Base-by-base conservation (phyloP, 2,113 vertebrate genomes). In the Dasyprocta punctata region DNA sequence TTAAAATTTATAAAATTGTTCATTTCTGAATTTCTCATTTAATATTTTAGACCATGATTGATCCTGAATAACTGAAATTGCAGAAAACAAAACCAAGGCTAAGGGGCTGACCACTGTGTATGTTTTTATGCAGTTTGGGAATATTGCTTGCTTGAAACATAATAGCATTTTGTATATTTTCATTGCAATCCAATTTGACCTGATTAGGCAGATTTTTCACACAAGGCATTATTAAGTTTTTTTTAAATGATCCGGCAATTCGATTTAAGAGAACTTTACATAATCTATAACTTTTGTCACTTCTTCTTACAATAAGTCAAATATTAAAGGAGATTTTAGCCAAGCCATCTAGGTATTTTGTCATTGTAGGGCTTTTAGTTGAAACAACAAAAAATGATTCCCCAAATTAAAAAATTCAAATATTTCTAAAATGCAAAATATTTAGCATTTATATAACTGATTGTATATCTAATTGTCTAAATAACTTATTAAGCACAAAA, bases 251-350 rank as follows among this genome's bases (percentile, higher is more conserved):
- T 33, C 30, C 77, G 17, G 7, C 67, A 61, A 11, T 90, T 92
- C 14, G 3, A 85, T 9, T 91, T 88, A 80, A 54, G 52, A 92
- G 20, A 89, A 73, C 38, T 81, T 87, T 82, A 47, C 58, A 65
- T 49, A 69, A 41, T 24, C 61, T 85, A 20, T 80, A 87, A 80
- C 60, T 81, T 95, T 90, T 92, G 3, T 82, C 61, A 85, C 49
- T 80, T 44, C 14, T 94, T 65, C 14, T 95, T 65, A 41, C 0
- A 82, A n/a, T 81, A 94, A 78, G 44, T 86, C 17, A 86, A 85
- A 82, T 92, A 52, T 60, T 65, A 58, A 96, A 33, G 90, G 49
- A 26, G 19, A 92, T 89, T 93, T 95, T 87, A 96, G 36, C 58
- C 73, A 90, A 69, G 16, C 20, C 9, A 58, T 92, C 14, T 86